A percentile compares a stretch with the other conserved stretches of the same genome.
These are phyloP conservation scores for Lanius collurio DNA, from an alignment of 2,113 vertebrate genomes.

Conservation along the genomic window DNA sequence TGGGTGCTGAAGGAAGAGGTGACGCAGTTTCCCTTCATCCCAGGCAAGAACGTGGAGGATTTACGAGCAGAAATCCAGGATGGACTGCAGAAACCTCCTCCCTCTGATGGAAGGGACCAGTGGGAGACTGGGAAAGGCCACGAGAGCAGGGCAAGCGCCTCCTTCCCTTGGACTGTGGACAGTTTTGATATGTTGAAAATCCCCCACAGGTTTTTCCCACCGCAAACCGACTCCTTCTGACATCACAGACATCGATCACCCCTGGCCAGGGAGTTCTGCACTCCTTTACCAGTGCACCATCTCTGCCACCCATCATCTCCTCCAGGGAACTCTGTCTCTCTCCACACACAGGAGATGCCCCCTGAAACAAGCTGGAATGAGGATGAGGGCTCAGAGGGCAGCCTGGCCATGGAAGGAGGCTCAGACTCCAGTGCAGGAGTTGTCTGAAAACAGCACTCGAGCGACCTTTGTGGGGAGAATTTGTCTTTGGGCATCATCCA, in stretches of 20 bases:
- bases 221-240: background rate
- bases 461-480: background rate
- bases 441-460: background rate
- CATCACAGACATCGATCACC: background rate
- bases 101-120: background rate
- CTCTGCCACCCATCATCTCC: background rate
- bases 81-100: background rate
- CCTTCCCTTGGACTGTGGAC: fast-evolving
- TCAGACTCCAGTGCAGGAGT: background rate
- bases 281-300: no score
- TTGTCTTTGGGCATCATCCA: background rate
- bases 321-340: background rate
- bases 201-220: background rate
- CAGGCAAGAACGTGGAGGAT: background rate
- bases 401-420: background rate
- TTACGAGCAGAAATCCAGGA: background rate
- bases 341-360: fast-evolving
- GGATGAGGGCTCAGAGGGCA: background rate
- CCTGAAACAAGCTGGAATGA: background rate
- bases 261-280: background rate
- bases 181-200: background rate
- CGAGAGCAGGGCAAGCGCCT: background rate
- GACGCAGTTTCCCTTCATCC: background rate
- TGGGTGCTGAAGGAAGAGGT: background rate
- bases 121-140: background rate